Evolutionary conservation across 2,113 vertebrate species (phyloP).

Genomic region (Elephas maximus): DNA sequence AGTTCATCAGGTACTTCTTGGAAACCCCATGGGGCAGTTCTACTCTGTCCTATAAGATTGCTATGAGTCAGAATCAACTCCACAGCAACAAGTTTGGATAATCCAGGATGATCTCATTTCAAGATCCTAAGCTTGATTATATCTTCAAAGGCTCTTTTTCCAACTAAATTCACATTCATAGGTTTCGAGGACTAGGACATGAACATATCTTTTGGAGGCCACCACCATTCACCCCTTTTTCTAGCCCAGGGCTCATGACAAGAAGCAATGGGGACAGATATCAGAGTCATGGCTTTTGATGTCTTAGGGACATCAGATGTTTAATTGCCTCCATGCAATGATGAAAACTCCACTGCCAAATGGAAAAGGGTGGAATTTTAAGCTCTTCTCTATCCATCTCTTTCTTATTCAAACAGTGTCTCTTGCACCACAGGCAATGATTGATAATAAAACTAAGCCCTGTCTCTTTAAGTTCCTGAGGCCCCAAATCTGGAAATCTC

Average conservation of each 20-base stretch:
- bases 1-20: no score
- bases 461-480: constrained; percentile 70
- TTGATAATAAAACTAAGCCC: not conserved
- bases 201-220: not conserved
- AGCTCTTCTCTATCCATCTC: not conserved
- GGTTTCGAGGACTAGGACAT: not conserved
- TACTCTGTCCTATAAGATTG: no score
- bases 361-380: not conserved
- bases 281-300: not conserved
- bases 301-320: not conserved
- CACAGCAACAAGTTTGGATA: no score
- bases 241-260: not conserved
- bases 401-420: not conserved
- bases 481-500: constrained; percentile 65
- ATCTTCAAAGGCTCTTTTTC: not conserved
- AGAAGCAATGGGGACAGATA: not conserved
- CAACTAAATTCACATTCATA: not conserved
- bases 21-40: no score
- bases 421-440: not conserved
- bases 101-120: not conserved
- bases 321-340: not conserved
- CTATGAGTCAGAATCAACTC: no score
- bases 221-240: not conserved
- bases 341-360: not conserved
- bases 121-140: not conserved